Evolutionary conservation across 2,797 vertebrate species (phyloP).

Genomic region (Diceros bicornis): DNA sequence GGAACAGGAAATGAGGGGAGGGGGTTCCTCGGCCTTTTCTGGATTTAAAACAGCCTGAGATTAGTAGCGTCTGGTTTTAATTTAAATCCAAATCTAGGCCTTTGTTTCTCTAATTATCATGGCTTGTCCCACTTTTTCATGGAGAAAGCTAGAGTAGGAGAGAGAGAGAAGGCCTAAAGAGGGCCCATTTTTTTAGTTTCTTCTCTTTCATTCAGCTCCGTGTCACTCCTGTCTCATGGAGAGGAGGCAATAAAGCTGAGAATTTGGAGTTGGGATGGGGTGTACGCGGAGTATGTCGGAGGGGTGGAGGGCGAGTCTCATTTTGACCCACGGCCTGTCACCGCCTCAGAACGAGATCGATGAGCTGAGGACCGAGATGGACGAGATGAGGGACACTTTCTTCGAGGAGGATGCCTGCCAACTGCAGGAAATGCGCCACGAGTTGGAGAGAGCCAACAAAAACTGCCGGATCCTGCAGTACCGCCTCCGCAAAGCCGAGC

Average conservation of each 20-base stretch:
- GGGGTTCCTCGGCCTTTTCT: neutral
- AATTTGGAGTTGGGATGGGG: constrained; percentile 42
- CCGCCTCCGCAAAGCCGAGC: constrained; percentile 97
- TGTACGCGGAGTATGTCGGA: neutral
- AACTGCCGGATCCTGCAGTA: constrained; percentile 99
- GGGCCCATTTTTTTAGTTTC: constrained; percentile 65
- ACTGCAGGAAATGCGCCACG: constrained; percentile 98
- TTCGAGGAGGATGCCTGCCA: constrained; percentile 99
- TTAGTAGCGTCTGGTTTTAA: neutral
- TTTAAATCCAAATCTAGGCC: constrained; percentile 6
- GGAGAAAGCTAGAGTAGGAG: neutral
- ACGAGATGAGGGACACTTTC: constrained; percentile 99
- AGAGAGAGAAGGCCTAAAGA: neutral
- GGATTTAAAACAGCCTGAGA: neutral
- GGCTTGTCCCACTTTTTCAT: constrained; percentile 59
- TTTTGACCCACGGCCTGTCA: constrained; percentile 58
- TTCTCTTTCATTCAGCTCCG: neutral
- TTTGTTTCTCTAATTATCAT: neutral
- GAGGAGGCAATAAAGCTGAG: neutral
- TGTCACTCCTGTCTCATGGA: neutral
- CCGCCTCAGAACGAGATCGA: constrained; percentile 95
- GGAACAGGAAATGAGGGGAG: neutral
- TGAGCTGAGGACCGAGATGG: constrained; percentile 99
- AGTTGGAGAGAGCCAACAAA: constrained; percentile 98
- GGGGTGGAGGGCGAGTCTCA: neutral